Evolutionary conservation across 92 coral and sea anemone species (phyloP).

Genomic region (Metridium senile): DNA sequence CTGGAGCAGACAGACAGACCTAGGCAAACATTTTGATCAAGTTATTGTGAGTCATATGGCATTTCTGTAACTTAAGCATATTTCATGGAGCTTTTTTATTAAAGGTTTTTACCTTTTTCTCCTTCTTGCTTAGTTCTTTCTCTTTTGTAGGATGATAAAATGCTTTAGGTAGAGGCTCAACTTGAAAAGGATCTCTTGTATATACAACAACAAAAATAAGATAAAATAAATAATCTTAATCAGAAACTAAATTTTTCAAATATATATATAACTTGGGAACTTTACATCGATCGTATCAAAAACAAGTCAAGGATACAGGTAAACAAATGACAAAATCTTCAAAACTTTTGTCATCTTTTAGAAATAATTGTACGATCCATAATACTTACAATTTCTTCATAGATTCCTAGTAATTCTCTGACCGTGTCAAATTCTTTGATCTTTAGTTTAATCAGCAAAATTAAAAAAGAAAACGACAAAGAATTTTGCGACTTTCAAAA

Average conservation of each 20-base stretch:
- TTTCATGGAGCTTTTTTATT: too few species aligned
- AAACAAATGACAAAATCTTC: background rate
- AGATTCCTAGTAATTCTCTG: background rate
- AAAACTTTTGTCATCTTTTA: background rate
- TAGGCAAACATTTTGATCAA: background rate
- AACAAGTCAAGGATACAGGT: background rate
- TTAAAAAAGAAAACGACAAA: background rate
- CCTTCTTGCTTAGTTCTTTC: constrained; percentile 66
- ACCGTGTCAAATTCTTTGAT: too few species aligned
- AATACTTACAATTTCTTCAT: constrained; percentile 16
- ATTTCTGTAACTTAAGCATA: too few species aligned
- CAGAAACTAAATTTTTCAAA: too few species aligned
- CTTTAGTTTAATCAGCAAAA: background rate
- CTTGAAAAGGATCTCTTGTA: constrained; percentile 90
- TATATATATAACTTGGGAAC: too few species aligned
- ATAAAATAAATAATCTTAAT: too few species aligned
- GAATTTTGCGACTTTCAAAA: constrained; percentile 34
- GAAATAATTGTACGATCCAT: background rate
- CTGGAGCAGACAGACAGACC: constrained; percentile 33
- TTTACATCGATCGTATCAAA: background rate
- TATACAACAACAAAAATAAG: too few species aligned
- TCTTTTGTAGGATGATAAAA: constrained; percentile 87
- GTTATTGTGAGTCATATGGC: background rate
- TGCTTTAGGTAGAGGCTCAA: constrained; percentile 83
- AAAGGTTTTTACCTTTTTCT: constrained; percentile 78